Conservation (phyloP, 2,888 invertebrate genomes). For the Cancer borealis region DNA sequence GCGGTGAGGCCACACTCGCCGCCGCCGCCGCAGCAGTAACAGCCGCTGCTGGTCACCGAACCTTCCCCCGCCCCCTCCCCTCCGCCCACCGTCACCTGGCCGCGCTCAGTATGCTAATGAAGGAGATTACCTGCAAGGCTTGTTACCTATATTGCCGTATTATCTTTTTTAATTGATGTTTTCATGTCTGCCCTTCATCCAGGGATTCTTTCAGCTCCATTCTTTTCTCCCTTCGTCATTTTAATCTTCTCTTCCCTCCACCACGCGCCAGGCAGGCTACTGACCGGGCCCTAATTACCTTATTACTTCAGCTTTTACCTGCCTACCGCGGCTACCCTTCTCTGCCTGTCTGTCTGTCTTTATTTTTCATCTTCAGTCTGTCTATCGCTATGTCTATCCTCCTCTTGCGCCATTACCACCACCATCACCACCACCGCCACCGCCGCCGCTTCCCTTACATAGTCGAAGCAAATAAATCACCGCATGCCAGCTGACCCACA, state of each 20-base stretch:
- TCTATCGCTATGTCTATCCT: background rate
- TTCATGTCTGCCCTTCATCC: slow-evolving; percentile 21
- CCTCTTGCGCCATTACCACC: background rate
- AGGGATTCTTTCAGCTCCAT: background rate
- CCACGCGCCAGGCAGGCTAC: background rate
- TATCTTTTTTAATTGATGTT: slow-evolving; percentile 33
- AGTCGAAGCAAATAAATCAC: slow-evolving; percentile 16
- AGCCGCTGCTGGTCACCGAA: slow-evolving; percentile 23
- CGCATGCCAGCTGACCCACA: slow-evolving; percentile 5
- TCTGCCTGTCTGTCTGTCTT: background rate
- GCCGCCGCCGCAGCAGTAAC: background rate
- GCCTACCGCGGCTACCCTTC: slow-evolving; percentile 32
- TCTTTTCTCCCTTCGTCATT: background rate
- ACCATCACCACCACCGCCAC: background rate
- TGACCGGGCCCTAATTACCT: background rate
- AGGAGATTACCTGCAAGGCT: background rate
- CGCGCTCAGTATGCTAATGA: slow-evolving; percentile 24
- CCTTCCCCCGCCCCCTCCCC: background rate
- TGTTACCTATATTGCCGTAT: slow-evolving; percentile 9
- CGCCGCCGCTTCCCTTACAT: background rate
- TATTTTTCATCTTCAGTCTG: background rate
- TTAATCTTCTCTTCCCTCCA: background rate
- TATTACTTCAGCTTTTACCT: background rate
- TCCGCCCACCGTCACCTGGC: slow-evolving; percentile 18
- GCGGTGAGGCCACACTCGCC: slow-evolving; percentile 23